These are phyloP conservation scores for Martes martes DNA, from an alignment of 2,113 vertebrate genomes.

Conservation along the genomic window DNA sequence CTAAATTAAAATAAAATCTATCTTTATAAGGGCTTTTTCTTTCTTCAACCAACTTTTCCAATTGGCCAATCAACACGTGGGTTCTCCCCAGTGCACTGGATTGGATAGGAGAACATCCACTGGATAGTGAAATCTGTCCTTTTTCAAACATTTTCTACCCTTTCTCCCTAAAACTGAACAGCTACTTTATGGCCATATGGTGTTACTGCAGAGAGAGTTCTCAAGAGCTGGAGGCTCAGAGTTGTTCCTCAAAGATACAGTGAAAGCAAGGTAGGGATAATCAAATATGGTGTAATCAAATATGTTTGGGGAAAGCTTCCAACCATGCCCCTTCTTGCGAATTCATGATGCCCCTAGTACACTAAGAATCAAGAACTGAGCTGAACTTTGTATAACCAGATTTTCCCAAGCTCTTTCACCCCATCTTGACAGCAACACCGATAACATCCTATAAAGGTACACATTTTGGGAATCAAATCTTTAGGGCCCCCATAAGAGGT, in stretches of 20 bases:
- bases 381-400: not conserved
- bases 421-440: not conserved
- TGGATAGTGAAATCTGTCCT: not conserved
- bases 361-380: not conserved
- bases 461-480: not conserved
- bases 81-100: not conserved
- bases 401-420: not conserved
- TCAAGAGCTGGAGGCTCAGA: not conserved
- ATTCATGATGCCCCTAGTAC: not conserved
- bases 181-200: no score
- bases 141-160: not conserved
- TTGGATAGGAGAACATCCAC: not conserved
- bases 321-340: not conserved
- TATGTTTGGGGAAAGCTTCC: not conserved
- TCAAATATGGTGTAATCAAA: not conserved
- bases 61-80: not conserved
- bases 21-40: not conserved
- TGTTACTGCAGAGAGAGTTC: not conserved
- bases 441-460: not conserved
- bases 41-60: conserved; percentile 4
- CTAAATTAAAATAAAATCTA: not conserved
- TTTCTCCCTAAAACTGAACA: not conserved
- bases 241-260: not conserved
- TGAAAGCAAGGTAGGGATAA: not conserved
- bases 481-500: not conserved